Evolutionary conservation across 2,888 invertebrate genomes (phyloP).

Genomic region (Nipponacmea schrenckii): DNA sequence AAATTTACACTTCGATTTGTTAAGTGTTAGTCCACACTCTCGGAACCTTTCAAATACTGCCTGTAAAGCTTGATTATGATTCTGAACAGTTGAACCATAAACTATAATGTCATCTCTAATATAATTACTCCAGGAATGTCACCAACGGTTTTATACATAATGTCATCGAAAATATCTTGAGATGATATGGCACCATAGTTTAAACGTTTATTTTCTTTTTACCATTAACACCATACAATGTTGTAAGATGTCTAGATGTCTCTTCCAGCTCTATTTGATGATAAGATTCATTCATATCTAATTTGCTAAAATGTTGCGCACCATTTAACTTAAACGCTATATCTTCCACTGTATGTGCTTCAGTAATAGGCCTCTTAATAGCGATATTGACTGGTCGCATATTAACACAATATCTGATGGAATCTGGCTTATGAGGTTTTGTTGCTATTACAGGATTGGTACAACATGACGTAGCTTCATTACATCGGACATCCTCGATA

Average conservation of each 20-base stretch:
- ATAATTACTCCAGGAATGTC: conserved; percentile 28
- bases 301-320: not conserved
- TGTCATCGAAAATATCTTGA: conserved; percentile 36
- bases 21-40: not conserved
- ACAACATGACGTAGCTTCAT: conserved; percentile 24
- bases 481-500: conserved; percentile 12
- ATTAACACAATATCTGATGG: conserved; percentile 29
- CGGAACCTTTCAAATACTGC: not conserved
- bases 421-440: conserved; percentile 28
- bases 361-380: not conserved
- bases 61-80: not conserved
- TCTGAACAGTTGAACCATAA: not conserved
- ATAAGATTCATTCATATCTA: conserved; percentile 9
- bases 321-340: not conserved
- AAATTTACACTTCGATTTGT: not conserved
- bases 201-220: conserved; percentile 30
- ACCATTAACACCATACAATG: conserved; percentile 14
- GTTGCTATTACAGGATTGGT: conserved; percentile 25
- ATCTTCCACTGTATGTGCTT: conserved; percentile 1
- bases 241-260: conserved; percentile 13
- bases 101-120: conserved; percentile 41
- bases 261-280: conserved; percentile 1
- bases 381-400: conserved; percentile 8
- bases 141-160: conserved; percentile 25
- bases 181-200: conserved; percentile 37